These are phyloP conservation scores for Pangasianodon gigas DNA, from an alignment of 2,113 vertebrate species.

Conservation along the genomic window DNA sequence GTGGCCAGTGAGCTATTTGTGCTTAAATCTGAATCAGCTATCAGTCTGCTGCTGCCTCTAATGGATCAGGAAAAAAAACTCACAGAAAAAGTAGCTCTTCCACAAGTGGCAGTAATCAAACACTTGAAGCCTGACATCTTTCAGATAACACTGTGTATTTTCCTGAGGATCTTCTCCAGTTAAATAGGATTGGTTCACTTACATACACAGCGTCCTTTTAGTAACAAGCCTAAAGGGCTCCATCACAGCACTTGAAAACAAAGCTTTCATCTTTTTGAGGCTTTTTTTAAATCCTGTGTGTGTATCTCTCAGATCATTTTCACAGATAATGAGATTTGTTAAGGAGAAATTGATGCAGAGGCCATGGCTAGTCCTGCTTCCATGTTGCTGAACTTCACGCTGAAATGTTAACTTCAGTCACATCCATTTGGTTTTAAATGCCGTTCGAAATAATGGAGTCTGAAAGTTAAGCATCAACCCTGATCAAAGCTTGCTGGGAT, in stretches of 20 bases:
- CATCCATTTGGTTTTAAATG: slow-evolving; percentile 5
- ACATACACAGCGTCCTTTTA: slow-evolving; percentile 7
- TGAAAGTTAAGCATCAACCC: neutral
- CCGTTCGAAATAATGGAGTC: no score
- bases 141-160: slow-evolving; percentile 21
- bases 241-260: slow-evolving; percentile 46
- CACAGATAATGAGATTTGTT: slow-evolving; percentile 55
- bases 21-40: neutral
- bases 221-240: slow-evolving; percentile 49
- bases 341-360: slow-evolving; percentile 43
- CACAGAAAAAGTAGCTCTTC: neutral
- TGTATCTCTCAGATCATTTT: slow-evolving; percentile 52
- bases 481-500: neutral
- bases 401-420: slow-evolving; percentile 29
- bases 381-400: slow-evolving; percentile 1
- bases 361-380: neutral
- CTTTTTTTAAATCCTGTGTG: slow-evolving; percentile 9
- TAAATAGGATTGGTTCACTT: slow-evolving; percentile 10
- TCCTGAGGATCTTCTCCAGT: slow-evolving; percentile 14
- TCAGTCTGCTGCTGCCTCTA: neutral
- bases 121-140: neutral
- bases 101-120: slow-evolving; percentile 20
- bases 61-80: neutral
- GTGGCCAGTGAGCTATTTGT: neutral
- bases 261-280: slow-evolving; percentile 33